A percentile compares a stretch with the other conserved stretches of the same genome.
Evolutionary conservation across 2,113 vertebrate species (phyloP).

Genomic region (Etheostoma cragini): DNA sequence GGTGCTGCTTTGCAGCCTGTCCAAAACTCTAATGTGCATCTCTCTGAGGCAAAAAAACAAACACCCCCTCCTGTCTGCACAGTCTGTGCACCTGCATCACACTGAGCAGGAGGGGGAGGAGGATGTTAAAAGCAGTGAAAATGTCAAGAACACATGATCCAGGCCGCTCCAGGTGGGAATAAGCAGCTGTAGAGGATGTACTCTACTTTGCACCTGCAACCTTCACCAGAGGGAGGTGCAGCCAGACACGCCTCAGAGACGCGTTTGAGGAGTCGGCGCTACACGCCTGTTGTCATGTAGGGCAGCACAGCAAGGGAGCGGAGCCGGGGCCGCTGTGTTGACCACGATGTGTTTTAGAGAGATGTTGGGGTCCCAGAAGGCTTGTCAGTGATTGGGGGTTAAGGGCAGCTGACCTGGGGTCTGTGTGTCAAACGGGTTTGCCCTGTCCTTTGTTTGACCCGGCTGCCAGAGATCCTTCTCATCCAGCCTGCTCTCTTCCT

Average conservation of each 20-base stretch:
- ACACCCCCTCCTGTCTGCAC: background rate
- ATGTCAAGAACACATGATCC: conserved; percentile 66
- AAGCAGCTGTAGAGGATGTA: conserved; percentile 45
- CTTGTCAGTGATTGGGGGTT: background rate
- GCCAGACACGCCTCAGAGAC: conserved; percentile 39
- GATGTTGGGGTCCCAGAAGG: conserved; percentile 36
- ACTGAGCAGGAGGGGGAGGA: conserved; percentile 20
- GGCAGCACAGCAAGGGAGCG: conserved; percentile 9
- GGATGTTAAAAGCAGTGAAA: conserved; percentile 48
- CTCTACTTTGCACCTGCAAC: conserved; percentile 66
- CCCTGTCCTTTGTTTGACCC: conserved; percentile 53
- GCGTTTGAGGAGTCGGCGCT: conserved; percentile 4
- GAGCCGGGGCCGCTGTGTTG: background rate
- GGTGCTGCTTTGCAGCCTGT: conserved; percentile 36
- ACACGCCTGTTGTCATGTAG: conserved; percentile 37
- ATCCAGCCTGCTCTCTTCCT: background rate
- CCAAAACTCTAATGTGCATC: conserved; percentile 10
- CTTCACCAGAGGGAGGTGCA: conserved; percentile 43
- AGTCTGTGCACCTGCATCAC: conserved; percentile 49
- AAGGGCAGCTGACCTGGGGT: conserved; percentile 47
- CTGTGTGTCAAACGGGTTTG: conserved; percentile 37
- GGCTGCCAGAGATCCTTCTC: conserved; percentile 1
- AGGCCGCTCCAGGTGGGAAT: conserved; percentile 54
- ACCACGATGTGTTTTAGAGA: conserved; percentile 27
- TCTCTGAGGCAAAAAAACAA: conserved; percentile 2